Conservation (phyloP, 1,140 invertebrate genomes). For the Stenopsyche tienmushanensis region DNA sequence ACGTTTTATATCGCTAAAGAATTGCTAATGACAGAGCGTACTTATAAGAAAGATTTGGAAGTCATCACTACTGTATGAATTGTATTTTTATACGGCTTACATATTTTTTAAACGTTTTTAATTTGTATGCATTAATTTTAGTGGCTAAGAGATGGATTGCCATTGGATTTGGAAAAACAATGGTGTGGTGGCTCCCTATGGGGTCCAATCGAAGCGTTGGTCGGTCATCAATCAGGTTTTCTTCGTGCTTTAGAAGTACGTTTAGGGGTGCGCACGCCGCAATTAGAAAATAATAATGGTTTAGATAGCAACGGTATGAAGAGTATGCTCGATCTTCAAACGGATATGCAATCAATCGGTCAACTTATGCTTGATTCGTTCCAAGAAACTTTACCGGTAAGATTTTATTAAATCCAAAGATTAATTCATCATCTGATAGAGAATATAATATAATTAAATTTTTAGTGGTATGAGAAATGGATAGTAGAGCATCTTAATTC, state of each 20-base stretch:
- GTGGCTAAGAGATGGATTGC: constrained; percentile 72
- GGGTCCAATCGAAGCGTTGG: constrained; percentile 63
- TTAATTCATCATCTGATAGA: not conserved
- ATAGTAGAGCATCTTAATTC: constrained; percentile 75
- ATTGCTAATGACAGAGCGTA: constrained; percentile 92
- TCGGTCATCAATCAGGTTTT: constrained; percentile 65
- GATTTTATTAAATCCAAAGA: constrained; percentile 23
- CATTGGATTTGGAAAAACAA: constrained; percentile 60
- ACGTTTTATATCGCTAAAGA: constrained; percentile 94
- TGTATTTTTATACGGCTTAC: not conserved
- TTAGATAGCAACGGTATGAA: constrained; percentile 56
- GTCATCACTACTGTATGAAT: constrained; percentile 79
- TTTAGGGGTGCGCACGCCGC: constrained; percentile 62
- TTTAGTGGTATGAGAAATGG: constrained; percentile 78
- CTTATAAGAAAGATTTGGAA: constrained; percentile 93
- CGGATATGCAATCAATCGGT: constrained; percentile 60
- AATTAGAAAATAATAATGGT: constrained; percentile 59
- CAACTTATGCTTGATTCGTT: constrained; percentile 68
- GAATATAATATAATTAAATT: constrained; percentile 20
- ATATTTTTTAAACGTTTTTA: constrained; percentile 3
- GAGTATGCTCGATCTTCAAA: constrained; percentile 32
- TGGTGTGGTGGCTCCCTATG: constrained; percentile 57
- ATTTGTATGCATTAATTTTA: constrained; percentile 47
- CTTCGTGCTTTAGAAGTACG: constrained; percentile 69
- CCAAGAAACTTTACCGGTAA: constrained; percentile 57